Evolutionary conservation across 2,888 invertebrate species (phyloP).

Genomic region (Schizotus pectinicornis): DNA sequence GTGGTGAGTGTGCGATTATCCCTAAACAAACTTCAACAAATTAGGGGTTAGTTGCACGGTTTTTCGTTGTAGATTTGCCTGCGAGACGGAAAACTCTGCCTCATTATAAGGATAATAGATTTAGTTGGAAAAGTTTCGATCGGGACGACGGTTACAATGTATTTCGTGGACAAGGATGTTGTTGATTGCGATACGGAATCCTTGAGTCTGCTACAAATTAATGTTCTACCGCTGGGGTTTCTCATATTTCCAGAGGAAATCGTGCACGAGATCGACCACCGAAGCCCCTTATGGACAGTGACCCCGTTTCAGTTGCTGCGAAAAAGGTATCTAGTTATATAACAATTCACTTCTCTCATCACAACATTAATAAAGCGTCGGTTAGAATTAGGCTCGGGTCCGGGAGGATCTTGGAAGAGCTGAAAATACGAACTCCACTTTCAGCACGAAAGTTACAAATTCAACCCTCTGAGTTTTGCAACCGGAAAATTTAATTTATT

Average conservation of each 20-base stretch:
- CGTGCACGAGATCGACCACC: slow-evolving; percentile 79
- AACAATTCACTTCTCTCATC: neutral
- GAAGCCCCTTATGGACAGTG: slow-evolving; percentile 80
- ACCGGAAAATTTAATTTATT: too few relatives aligned
- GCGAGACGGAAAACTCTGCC: slow-evolving; percentile 68
- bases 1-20: slow-evolving; percentile 60
- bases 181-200: slow-evolving; percentile 71
- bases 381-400: too few relatives aligned
- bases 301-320: slow-evolving; percentile 76
- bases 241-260: slow-evolving; percentile 85
- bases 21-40: neutral
- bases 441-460: slow-evolving; percentile 33
- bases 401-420: too few relatives aligned
- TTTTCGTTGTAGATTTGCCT: slow-evolving; percentile 45
- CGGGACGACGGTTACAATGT: slow-evolving; percentile 73
- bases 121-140: slow-evolving; percentile 62
- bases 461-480: neutral
- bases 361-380: neutral
- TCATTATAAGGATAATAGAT: slow-evolving; percentile 83
- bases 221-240: slow-evolving; percentile 69
- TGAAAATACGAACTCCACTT: slow-evolving; percentile 21
- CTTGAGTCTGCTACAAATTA: slow-evolving; percentile 73
- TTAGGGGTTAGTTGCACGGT: neutral
- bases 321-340: slow-evolving; percentile 55
- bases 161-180: slow-evolving; percentile 65